phyloP scores from a whole-genome alignment of 2,888 invertebrate genomes.

The Dugesia japonica region DNA sequence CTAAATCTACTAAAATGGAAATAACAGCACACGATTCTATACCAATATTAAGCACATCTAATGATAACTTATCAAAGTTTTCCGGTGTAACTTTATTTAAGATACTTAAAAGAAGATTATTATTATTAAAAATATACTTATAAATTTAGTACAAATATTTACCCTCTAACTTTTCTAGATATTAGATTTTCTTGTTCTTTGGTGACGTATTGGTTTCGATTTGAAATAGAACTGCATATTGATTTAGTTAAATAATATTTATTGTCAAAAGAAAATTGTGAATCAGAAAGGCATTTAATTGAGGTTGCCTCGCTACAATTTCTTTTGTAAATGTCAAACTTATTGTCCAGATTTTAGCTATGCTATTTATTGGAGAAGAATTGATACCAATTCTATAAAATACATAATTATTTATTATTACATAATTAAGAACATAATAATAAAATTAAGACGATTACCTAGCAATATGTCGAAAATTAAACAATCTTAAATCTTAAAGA shows the following conservation, averaged over 20 bases:
- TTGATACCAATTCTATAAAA: constrained; percentile 10
- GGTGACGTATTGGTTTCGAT: neutral
- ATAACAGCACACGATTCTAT: constrained; percentile 80
- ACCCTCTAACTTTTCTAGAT: constrained; percentile 1
- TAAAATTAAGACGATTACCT: neutral
- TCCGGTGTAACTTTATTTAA: constrained; percentile 98
- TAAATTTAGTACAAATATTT: too few relatives aligned
- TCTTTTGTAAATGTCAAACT: constrained; percentile 20
- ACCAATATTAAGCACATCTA: constrained; percentile 83
- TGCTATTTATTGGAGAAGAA: constrained; percentile 16
- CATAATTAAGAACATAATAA: too few relatives aligned
- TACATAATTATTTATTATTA: too few relatives aligned
- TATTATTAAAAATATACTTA: too few relatives aligned
- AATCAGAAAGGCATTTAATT: constrained; percentile 20
- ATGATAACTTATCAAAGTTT: constrained; percentile 95
- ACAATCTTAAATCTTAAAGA: constrained; percentile 4
- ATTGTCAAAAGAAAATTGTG: constrained; percentile 12
- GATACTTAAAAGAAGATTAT: too few relatives aligned
- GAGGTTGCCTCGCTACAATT: constrained; percentile 15
- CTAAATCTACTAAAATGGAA: constrained; percentile 74
- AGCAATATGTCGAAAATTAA: constrained; percentile 15
- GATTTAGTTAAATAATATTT: neutral
- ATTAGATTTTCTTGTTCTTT: neutral
- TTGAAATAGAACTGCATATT: neutral
- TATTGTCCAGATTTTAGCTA: constrained; percentile 20